Conservation (phyloP, 1,140 invertebrate species). For the Plectrocnemia conspersa region DNA sequence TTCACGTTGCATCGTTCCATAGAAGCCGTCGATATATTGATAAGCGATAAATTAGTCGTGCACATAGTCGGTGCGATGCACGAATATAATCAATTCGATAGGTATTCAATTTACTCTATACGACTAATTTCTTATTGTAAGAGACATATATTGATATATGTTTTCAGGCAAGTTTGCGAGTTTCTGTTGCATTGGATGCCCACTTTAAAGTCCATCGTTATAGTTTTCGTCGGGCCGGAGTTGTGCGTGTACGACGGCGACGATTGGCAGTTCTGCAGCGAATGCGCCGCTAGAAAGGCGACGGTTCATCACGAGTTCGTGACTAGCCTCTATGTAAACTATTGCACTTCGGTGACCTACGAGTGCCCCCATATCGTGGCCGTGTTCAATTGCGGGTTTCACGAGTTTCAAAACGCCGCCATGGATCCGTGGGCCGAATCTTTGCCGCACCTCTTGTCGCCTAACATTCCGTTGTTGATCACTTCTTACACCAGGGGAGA, state of each 20-base stretch:
- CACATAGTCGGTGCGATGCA: slow-evolving; percentile 39
- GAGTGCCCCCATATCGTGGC: slow-evolving; percentile 38
- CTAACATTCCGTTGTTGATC: slow-evolving; percentile 37
- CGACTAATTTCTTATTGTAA: slow-evolving; percentile 4
- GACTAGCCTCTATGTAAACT: slow-evolving; percentile 37
- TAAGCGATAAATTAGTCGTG: too few relatives aligned
- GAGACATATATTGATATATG: slow-evolving; percentile 22
- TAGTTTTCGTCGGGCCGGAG: slow-evolving; percentile 40
- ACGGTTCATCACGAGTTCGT: slow-evolving; percentile 25
- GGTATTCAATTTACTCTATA: slow-evolving; percentile 24
- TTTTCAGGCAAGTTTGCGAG: slow-evolving; percentile 36
- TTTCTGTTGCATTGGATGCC: slow-evolving; percentile 36
- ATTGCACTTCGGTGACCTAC: slow-evolving; percentile 24
- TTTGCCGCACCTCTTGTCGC: slow-evolving; percentile 34
- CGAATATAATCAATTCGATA: slow-evolving; percentile 35
- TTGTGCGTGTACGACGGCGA: slow-evolving; percentile 13
- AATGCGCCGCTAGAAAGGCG: slow-evolving; percentile 30
- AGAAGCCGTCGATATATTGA: too few relatives aligned
- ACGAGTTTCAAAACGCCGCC: slow-evolving; percentile 34
- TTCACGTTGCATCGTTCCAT: too few relatives aligned
- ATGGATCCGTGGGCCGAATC: slow-evolving; percentile 38
- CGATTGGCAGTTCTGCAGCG: slow-evolving; percentile 27
- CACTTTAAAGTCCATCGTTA: slow-evolving; percentile 33
- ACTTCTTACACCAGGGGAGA: slow-evolving; percentile 40
- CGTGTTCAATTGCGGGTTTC: slow-evolving; percentile 41